phyloP scores from a whole-genome alignment of 2,797 vertebrate species.

The Argentina silus region DNA sequence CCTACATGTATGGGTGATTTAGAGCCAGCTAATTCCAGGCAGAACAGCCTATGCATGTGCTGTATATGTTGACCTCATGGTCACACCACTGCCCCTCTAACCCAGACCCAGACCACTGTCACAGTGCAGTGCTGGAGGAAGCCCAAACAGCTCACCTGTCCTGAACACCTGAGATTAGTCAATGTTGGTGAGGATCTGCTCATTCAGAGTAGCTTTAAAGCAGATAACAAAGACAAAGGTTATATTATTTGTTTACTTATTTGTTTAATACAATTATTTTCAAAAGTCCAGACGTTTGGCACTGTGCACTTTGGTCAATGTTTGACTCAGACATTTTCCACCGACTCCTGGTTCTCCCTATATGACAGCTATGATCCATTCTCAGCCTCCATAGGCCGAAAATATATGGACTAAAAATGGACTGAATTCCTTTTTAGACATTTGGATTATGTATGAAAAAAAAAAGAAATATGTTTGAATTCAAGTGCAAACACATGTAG shows the following conservation, averaged over 20 bases:
- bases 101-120: not conserved
- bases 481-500: constrained; percentile 39
- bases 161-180: constrained; percentile 45
- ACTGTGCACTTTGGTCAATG: constrained; percentile 41
- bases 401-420: constrained; percentile 41
- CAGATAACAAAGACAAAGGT: constrained; percentile 10
- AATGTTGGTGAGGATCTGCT: constrained; percentile 43
- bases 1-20: not conserved
- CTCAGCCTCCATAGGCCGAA: constrained; percentile 42
- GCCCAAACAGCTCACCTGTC: constrained; percentile 34
- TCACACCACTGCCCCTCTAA: not conserved
- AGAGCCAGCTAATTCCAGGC: not conserved
- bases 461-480: constrained; percentile 11
- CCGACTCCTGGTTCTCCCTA: constrained; percentile 18
- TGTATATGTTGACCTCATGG: not conserved
- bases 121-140: constrained; percentile 10
- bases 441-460: constrained; percentile 26
- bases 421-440: constrained; percentile 33
- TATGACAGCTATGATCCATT: constrained; percentile 36
- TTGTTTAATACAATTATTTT: not conserved
- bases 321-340: constrained; percentile 51
- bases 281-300: constrained; percentile 44
- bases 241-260: not conserved
- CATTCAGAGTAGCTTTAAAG: constrained; percentile 3
- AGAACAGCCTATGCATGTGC: not conserved